Evolutionary conservation across 2,113 vertebrate species (phyloP), one percentile per base, ranked within the genome.

Genomic region (Etheostoma cragini): DNA sequence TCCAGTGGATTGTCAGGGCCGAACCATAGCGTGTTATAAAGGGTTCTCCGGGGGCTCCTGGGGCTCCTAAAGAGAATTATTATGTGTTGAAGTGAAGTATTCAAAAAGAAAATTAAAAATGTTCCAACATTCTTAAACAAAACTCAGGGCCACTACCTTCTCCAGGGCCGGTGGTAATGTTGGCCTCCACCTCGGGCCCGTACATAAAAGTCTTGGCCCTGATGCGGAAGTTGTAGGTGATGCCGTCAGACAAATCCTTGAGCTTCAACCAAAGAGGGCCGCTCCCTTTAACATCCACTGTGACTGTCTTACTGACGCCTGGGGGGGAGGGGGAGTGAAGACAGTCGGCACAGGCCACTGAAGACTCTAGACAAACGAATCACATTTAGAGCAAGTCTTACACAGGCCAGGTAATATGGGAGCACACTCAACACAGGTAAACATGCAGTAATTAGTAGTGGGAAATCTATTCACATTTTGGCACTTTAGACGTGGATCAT

Each of bases 261-360:
- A 99, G 96, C 93, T 98, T 99, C 92, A 99, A 85, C 98, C 98
- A 99, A 82, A 97, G 93, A 0, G 97, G 97, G 82, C 96, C 96
- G 72, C 76, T 95, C 4, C 96, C 97, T 92, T 97, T 98, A 93
- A 99, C 97, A 0, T 99, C 98, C 93, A 99, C 98, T 0, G 97
- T 99, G 72, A 99, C 98, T 0, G 98, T 98, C 95, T 98, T 99
- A 95, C 98, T 99, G 90, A 99, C 96, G 0, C 98, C 98, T 98
- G 95, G 13, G 78, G 91, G 84, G 89, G 90, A 94, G 90, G 92
- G 93, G 92, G 91, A 95, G 94, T 92, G 90, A 65, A 91, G 92
- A 93, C 93, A 94, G 87, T 94, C 92, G 92, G 83, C 91, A 94
- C 91, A 96, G 92, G 91, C 92, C 94, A 93, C 91, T 89, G 94